Evolutionary conservation across 2,113 vertebrate genomes (phyloP), one percentile per base, ranked within the genome.

Genomic region (Solea solea): DNA sequence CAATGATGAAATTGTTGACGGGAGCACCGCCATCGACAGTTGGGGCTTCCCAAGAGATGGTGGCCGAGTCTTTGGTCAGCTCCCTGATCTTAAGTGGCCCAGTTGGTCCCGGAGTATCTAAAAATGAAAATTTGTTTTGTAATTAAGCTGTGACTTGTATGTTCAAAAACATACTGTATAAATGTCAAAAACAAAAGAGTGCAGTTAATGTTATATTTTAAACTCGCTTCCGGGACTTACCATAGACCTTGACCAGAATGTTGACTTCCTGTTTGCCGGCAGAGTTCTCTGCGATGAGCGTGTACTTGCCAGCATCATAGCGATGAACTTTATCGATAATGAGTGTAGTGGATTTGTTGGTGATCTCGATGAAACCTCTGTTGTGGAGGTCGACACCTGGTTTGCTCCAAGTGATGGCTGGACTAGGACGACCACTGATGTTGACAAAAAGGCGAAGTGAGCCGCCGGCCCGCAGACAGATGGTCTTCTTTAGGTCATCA

Each of bases 231-330:
- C 74, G 55, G 2, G 64, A 84, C 95, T 91, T 91, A 99, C 98
- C 98, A 28, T 96, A 99, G 41, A 99, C 94, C 93, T 98, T 99
- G 52, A 98, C 97, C 84, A 97, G 92, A 74, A 99, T 91, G 68
- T 93, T 94, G 77, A 96, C 95, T 88, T 97, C 96, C 80, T 97
- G 97, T 90, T 99, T 99, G 54, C 98, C 98, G 55, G 96, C 96
- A 78, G 95, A 94, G 90, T 98, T 99, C 89, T 98, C 96, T 3
- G 97, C 97, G 67, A 96, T 94, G 79, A 99, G 82, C 4, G 95
- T 86, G 50, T 99, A 99, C 90, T 97, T 99, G 64, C 98, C 98
- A 73, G 97, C 98, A 1, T 99, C 98, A 0, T 99, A 99, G 45
- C 98, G 96, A 85, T 98, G 96, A 14, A 98, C 97, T 91, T 98